Evolutionary conservation across 2,113 vertebrate genomes (phyloP).

Genomic region (Romanogobio albipinnatus): DNA sequence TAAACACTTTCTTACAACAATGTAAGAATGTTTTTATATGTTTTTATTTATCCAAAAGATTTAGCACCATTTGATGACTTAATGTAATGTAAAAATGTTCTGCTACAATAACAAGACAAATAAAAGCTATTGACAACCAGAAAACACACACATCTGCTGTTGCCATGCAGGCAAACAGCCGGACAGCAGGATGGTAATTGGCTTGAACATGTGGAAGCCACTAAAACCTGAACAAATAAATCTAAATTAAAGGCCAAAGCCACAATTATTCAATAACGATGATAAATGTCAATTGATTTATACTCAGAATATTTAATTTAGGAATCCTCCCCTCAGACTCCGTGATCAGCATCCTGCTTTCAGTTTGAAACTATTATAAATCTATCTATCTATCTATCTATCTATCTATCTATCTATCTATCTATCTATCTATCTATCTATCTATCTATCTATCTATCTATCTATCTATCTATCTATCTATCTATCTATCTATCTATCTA

Average conservation of each 20-base stretch:
- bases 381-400: background rate
- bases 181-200: background rate
- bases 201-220: background rate
- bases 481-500: no score
- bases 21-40: background rate
- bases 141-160: background rate
- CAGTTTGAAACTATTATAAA: background rate
- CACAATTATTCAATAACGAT: slow-evolving; percentile 20
- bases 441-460: no score
- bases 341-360: background rate
- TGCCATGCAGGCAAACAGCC: background rate
- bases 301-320: background rate
- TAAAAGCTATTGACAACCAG: background rate
- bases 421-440: no score
- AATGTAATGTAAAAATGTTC: background rate
- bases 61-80: background rate
- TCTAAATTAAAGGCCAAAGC: slow-evolving; percentile 10
- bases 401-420: no score
- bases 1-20: background rate
- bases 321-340: background rate
- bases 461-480: no score
- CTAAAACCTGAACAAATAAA: background rate
- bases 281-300: slow-evolving; percentile 8
- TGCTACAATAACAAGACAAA: background rate
- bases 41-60: background rate